Conservation (phyloP, 2,888 invertebrate genomes). For the Serrognathus titanus region DNA sequence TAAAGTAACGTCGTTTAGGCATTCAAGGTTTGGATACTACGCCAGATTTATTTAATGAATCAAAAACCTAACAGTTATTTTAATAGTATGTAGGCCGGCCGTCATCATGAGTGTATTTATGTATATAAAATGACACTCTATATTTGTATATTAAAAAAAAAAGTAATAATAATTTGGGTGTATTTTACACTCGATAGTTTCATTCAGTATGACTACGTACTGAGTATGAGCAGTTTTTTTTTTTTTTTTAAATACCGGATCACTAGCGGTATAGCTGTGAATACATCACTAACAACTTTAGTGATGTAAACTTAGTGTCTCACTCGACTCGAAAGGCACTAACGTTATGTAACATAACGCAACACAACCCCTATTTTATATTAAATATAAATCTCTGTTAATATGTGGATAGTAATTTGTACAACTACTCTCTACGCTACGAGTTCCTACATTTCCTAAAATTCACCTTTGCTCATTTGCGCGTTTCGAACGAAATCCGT, state of each 20-base stretch:
- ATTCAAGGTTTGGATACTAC: too few species aligned
- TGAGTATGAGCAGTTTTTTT: too few species aligned
- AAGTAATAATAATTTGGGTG: neutral
- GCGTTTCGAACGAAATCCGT: neutral
- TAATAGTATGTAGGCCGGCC: too few species aligned
- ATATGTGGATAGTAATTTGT: slow-evolving; percentile 44
- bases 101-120: too few species aligned
- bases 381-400: slow-evolving; percentile 48
- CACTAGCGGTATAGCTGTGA: slow-evolving; percentile 35
- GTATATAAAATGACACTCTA: too few species aligned
- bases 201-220: neutral
- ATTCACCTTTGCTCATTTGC: slow-evolving; percentile 9
- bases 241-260: slow-evolving; percentile 34
- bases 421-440: slow-evolving; percentile 20
- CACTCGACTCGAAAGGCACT: slow-evolving; percentile 52
- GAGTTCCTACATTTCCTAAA: slow-evolving; percentile 10
- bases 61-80: too few species aligned
- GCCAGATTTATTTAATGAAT: too few species aligned
- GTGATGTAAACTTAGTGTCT: slow-evolving; percentile 41
- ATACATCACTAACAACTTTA: slow-evolving; percentile 24
- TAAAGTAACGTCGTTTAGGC: too few species aligned
- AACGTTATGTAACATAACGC: slow-evolving; percentile 45
- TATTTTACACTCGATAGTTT: slow-evolving; percentile 1
- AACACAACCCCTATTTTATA: slow-evolving; percentile 50
- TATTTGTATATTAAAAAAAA: too few species aligned